A percentile compares a stretch with the other conserved stretches of the same genome.
These are phyloP conservation scores for Thalassophryne amazonica DNA, from an alignment of 2,797 vertebrate species.

Conservation along the genomic window DNA sequence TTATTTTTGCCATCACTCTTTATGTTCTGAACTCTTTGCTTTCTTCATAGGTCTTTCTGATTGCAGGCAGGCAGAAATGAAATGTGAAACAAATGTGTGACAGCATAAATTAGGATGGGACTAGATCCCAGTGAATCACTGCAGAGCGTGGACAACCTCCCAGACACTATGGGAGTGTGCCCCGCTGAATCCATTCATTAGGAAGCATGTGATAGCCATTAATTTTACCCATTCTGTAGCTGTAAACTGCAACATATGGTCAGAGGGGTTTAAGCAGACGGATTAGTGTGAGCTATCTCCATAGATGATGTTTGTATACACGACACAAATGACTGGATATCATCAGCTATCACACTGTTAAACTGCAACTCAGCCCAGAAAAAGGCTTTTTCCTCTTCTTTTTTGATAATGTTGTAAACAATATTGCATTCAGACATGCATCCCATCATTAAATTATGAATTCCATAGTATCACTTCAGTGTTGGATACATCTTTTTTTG, in stretches of 20 bases:
- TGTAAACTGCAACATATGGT: conserved; percentile 68
- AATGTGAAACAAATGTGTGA: conserved; percentile 28
- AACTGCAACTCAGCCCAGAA: neutral
- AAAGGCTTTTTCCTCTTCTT: neutral
- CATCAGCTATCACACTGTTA: conserved; percentile 35
- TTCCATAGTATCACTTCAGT: neutral
- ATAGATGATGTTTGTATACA: conserved; percentile 58
- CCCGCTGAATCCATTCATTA: conserved; percentile 47
- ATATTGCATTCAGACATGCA: neutral
- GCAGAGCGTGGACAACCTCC: conserved; percentile 23
- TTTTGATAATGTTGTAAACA: neutral
- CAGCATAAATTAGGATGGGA: conserved; percentile 32
- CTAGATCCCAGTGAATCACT: conserved; percentile 31
- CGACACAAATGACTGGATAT: conserved; percentile 52
- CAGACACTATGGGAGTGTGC: conserved; percentile 14
- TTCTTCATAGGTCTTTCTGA: conserved; percentile 17
- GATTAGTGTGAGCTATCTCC: conserved; percentile 50
- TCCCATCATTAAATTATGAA: neutral
- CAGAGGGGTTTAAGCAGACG: conserved; percentile 43
- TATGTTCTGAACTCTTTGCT: neutral
- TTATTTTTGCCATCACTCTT: neutral
- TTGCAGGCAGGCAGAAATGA: conserved; percentile 11
- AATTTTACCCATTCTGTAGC: conserved; percentile 30
- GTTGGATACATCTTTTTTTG: too few species aligned
- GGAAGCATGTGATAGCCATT: conserved; percentile 47